Base-by-base conservation (phyloP, 2,113 vertebrate genomes). In the Plestiodon gilberti region DNA sequence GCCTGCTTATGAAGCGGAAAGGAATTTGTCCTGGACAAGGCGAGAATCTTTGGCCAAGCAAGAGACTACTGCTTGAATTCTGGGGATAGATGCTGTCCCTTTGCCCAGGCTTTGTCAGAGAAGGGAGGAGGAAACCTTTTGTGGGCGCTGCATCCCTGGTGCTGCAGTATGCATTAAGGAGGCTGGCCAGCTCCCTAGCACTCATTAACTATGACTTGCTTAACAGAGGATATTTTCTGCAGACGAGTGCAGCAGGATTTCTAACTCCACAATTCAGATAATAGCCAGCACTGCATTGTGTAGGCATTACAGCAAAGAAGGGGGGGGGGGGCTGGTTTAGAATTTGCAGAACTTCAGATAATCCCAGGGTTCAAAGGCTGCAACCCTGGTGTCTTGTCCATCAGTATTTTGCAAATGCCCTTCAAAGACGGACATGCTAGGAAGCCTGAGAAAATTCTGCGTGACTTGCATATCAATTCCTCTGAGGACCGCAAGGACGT, bases 361-460 rank as follows among this genome's bases (percentile, higher is more conserved):
- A 77, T 90, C 85, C 65, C 71, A 17, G 93, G 94, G 85, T 93
- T 92, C 80, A 25, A 59, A 82, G 92, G 87, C 95, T 93, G 93
- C 30, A 64, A 88, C 25, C 74, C 69, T 48, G 62, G 79, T 87
- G 85, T 83, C 85, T 64, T 64, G 57, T 43, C 59, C 48, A 0
- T 77, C 92, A 89, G 73, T 89, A 81, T 59, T 91, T 93, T 84
- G 48, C 87, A 17, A 82, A 61, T 90, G 0, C 73, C 76, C 89
- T 65, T 35, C 84, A 90, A 85, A 86, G 81, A 67, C 38, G 57
- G 88, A 85, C 13, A 15, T n/a, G 43, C 59, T 76, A 6, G 84
- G 75, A 71, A 92, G 84, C 76, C 85, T 77, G 90, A 86, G 91
- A 84, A 90, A 92, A 82, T 90, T 70, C 85, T 85, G 82, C 86